These are phyloP conservation scores for Nasonia longicornis DNA, from an alignment of 1,140 invertebrate genomes.

Conservation along the genomic window DNA sequence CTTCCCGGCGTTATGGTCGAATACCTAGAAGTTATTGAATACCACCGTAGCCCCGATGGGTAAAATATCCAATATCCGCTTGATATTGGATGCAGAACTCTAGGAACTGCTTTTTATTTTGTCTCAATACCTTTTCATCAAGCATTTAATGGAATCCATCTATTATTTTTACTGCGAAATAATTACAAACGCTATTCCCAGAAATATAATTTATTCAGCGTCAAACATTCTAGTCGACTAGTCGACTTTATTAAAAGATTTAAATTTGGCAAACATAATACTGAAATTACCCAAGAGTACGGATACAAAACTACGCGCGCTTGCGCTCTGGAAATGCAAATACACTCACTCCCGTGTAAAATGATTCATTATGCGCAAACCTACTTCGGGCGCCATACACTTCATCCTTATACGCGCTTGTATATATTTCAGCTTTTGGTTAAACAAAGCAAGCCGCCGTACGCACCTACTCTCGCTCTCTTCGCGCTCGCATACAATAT, in stretches of 20 bases:
- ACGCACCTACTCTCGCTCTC: neutral
- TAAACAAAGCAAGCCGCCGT: slow-evolving; percentile 26
- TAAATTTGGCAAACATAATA: slow-evolving; percentile 1
- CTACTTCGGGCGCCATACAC: slow-evolving; percentile 15
- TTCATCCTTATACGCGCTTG: slow-evolving; percentile 28
- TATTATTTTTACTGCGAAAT: neutral
- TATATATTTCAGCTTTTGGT: slow-evolving; percentile 34
- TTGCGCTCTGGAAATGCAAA: slow-evolving; percentile 25
- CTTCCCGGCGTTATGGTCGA: neutral
- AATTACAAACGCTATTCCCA: neutral
- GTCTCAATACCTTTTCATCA: neutral
- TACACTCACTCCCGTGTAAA: neutral
- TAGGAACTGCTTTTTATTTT: neutral
- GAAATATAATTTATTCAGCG: neutral
- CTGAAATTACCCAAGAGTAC: neutral
- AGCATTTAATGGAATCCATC: neutral
- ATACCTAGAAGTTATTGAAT: slow-evolving; percentile 18
- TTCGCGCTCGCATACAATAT: slow-evolving; percentile 26
- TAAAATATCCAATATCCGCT: slow-evolving; percentile 23
- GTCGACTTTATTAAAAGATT: neutral
- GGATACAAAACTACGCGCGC: neutral
- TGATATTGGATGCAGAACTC: slow-evolving; percentile 18
- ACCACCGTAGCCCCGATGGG: neutral
- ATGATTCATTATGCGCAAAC: slow-evolving; percentile 29
- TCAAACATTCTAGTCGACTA: neutral